phyloP scores from a whole-genome alignment of 2,797 vertebrate species.

The Megaceryle alcyon region DNA sequence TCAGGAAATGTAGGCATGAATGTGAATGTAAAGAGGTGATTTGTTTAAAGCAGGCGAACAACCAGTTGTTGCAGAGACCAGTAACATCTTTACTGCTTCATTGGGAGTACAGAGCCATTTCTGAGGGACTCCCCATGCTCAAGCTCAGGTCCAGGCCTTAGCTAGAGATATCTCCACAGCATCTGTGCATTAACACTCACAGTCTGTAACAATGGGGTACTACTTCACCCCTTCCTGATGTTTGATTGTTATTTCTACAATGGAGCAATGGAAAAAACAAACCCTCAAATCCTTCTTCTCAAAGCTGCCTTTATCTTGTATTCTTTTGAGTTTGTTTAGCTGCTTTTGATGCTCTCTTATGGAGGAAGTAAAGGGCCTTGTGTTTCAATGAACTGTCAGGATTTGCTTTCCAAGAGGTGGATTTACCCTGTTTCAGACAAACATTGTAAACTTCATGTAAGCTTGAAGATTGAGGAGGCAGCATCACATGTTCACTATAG shows the following conservation, averaged over 20 bases:
- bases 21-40: neutral
- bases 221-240: neutral
- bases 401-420: neutral
- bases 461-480: neutral
- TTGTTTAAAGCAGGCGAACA: neutral
- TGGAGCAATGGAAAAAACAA: neutral
- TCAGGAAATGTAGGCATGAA: neutral
- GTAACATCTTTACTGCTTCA: neutral
- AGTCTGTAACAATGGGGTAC: rapidly evolving
- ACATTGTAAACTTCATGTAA: neutral
- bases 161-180: neutral
- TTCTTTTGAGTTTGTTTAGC: neutral
- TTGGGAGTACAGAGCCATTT: neutral
- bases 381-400: neutral
- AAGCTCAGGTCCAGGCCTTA: neutral
- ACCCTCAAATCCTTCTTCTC: neutral
- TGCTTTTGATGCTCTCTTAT: neutral
- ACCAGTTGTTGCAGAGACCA: neutral
- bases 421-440: neutral
- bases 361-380: neutral
- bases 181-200: neutral
- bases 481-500: rapidly evolving
- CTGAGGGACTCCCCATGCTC: neutral
- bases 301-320: neutral
- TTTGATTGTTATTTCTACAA: neutral